Evolutionary conservation across 1,140 invertebrate species (phyloP).

Genomic region (Phocides pigmalion): DNA sequence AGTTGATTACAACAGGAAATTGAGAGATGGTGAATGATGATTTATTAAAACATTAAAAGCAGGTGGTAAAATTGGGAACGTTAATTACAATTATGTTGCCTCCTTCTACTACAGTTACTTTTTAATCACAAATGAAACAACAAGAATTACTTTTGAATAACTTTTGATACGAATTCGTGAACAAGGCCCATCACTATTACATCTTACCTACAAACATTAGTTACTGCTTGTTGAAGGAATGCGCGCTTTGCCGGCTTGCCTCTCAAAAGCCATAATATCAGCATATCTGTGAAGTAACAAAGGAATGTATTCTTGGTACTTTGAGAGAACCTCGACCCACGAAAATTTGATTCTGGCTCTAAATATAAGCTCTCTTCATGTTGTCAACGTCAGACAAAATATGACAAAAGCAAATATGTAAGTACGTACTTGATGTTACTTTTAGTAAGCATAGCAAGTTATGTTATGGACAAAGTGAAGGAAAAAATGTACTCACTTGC

Average conservation of each 20-base stretch:
- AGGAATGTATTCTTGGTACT: slow-evolving; percentile 53
- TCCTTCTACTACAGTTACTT: too few species aligned
- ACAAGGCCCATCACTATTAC: slow-evolving; percentile 1
- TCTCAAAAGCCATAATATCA: slow-evolving; percentile 52
- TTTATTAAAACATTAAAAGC: too few species aligned
- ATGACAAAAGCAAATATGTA: not conserved
- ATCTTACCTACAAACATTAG: slow-evolving; percentile 15
- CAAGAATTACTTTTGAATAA: not conserved
- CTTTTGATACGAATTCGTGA: not conserved
- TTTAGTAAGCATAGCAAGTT: not conserved
- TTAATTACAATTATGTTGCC: too few species aligned
- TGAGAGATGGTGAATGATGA: too few species aligned
- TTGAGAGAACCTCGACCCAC: slow-evolving; percentile 48
- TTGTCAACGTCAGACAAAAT: slow-evolving; percentile 16
- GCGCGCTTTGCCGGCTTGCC: slow-evolving; percentile 43
- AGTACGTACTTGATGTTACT: not conserved
- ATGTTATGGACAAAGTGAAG: not conserved
- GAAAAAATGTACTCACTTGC: not conserved
- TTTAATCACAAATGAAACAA: too few species aligned
- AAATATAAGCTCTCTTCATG: slow-evolving; percentile 42
- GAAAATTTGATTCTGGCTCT: slow-evolving; percentile 51
- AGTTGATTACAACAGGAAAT: too few species aligned
- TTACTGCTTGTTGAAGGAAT: slow-evolving; percentile 25
- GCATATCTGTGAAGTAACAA: slow-evolving; percentile 51
- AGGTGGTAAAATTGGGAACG: too few species aligned